phyloP scores from a whole-genome alignment of 64 coral and sea anemone species.

The Orbicella faveolata region DNA sequence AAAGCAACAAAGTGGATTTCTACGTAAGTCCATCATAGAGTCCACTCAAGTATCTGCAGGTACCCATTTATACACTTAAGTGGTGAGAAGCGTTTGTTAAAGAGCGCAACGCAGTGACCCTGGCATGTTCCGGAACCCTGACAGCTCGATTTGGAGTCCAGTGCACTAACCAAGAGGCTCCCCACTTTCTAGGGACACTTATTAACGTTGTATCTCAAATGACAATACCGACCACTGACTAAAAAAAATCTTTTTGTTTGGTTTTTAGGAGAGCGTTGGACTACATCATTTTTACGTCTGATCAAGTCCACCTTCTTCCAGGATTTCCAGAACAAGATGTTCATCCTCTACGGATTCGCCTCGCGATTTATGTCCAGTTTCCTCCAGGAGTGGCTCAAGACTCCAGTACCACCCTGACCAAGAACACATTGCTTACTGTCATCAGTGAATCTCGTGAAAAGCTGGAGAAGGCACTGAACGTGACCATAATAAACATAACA shows the following conservation, averaged over 20 bases:
- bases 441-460: not conserved
- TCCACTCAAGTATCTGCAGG: too few relatives aligned
- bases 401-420: not conserved
- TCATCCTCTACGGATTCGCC: not conserved
- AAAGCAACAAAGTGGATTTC: too few relatives aligned
- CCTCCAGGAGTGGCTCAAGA: not conserved
- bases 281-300: constrained; percentile 8
- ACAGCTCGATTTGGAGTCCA: too few relatives aligned
- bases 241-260: not conserved
- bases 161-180: too few relatives aligned
- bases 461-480: not conserved
- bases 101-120: too few relatives aligned
- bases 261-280: constrained; percentile 32
- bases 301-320: constrained; percentile 43
- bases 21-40: too few relatives aligned
- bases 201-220: too few relatives aligned
- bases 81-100: too few relatives aligned
- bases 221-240: too few relatives aligned
- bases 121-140: too few relatives aligned
- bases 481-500: not conserved
- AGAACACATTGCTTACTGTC: not conserved
- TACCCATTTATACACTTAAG: too few relatives aligned
- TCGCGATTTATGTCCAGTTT: constrained; percentile 31
- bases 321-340: not conserved
- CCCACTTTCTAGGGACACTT: not conserved